phyloP scores from a whole-genome alignment of 2,888 invertebrate species.

The Athrips mouffetella region DNA sequence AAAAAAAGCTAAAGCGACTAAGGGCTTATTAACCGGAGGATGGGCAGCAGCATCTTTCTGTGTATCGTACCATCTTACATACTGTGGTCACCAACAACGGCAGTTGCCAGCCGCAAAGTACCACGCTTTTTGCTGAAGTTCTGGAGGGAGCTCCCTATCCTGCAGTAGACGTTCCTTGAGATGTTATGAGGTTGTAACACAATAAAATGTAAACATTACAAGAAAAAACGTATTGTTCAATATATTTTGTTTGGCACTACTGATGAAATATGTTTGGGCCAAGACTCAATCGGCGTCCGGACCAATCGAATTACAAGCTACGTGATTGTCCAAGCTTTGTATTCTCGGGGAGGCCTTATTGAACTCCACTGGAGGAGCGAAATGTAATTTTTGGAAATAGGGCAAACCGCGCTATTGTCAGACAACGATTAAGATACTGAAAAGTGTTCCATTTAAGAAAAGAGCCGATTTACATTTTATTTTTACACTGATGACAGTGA shows the following conservation, averaged over 20 bases:
- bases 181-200: neutral
- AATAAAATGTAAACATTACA: neutral
- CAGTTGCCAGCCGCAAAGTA: too few species aligned
- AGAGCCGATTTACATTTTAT: too few species aligned
- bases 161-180: too few species aligned
- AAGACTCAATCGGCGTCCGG: constrained; percentile 63
- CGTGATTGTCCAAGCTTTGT: constrained; percentile 64
- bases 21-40: too few species aligned
- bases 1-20: too few species aligned
- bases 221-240: neutral
- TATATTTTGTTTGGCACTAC: constrained; percentile 49
- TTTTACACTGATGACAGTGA: too few species aligned
- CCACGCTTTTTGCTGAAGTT: too few species aligned
- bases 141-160: too few species aligned
- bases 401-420: neutral
- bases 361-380: constrained; percentile 36
- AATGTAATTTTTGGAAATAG: constrained; percentile 63
- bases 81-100: too few species aligned
- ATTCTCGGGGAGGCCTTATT: constrained; percentile 31
- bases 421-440: neutral
- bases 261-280: constrained; percentile 62
- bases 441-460: too few species aligned
- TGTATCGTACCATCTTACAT: too few species aligned
- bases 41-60: too few species aligned
- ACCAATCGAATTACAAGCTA: constrained; percentile 69